Conservation (phyloP, 2,888 invertebrate species). For the Nomada fucata region DNA sequence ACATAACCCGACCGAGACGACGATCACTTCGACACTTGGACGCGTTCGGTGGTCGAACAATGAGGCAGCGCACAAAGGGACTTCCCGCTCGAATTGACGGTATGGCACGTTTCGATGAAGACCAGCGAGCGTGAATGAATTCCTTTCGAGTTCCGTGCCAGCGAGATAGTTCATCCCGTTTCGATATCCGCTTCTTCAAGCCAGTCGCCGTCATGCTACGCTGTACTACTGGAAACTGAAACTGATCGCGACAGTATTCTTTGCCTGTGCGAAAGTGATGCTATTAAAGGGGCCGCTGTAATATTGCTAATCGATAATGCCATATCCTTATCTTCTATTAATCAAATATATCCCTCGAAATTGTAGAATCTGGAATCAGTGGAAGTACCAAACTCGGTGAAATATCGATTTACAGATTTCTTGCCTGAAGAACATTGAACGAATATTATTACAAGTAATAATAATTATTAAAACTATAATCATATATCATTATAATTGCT, state of each 20-base stretch:
- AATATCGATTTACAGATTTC: no score
- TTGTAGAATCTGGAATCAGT: no score
- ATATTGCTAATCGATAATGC: no score
- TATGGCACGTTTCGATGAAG: slow-evolving; percentile 57
- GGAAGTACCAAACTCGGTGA: no score
- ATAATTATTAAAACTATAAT: no score
- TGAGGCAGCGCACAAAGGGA: slow-evolving; percentile 59
- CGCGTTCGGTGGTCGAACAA: slow-evolving; percentile 55
- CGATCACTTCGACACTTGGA: slow-evolving; percentile 51
- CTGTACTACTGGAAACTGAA: background rate
- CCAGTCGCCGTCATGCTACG: background rate
- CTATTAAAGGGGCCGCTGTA: no score
- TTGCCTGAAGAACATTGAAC: no score
- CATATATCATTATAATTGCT: no score
- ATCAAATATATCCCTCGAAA: no score
- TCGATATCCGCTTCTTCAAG: slow-evolving; percentile 52
- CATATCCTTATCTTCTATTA: no score
- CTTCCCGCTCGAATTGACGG: slow-evolving; percentile 54
- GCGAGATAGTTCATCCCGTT: slow-evolving; percentile 36
- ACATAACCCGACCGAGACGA: slow-evolving; percentile 33
- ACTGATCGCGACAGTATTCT: slow-evolving; percentile 5
- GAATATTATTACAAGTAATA: no score
- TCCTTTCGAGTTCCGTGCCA: slow-evolving; percentile 52
- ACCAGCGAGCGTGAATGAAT: slow-evolving; percentile 56
- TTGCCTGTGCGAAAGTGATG: background rate